phyloP scores from a whole-genome alignment of 2,797 vertebrate species.

The Tamandua tetradactyla region DNA sequence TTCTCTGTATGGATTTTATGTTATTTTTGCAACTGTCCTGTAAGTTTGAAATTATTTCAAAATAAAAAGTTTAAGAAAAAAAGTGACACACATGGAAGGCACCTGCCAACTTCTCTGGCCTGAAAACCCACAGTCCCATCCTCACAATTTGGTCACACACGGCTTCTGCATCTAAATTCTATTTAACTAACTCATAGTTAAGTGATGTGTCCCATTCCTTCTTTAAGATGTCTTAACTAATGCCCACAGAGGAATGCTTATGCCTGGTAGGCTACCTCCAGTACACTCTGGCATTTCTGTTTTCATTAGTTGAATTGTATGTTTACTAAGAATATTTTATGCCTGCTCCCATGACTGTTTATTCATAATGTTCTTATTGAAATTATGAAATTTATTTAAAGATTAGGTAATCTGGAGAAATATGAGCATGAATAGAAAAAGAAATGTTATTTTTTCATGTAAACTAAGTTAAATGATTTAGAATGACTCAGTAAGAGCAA shows the following conservation, averaged over 20 bases:
- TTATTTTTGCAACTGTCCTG: too few relatives aligned
- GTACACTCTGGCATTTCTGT: not conserved
- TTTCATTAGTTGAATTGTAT: not conserved
- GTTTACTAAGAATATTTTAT: not conserved
- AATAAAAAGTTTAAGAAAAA: too few relatives aligned
- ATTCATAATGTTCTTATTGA: not conserved
- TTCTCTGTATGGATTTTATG: too few relatives aligned
- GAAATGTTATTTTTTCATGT: not conserved
- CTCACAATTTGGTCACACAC: not conserved
- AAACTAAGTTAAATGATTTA: slow-evolving; percentile 16
- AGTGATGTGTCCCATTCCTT: not conserved
- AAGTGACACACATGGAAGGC: not conserved
- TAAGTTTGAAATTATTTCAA: too few relatives aligned
- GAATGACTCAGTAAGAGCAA: not conserved
- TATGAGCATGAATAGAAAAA: not conserved
- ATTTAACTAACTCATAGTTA: not conserved
- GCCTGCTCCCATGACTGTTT: not conserved
- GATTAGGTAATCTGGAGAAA: not conserved
- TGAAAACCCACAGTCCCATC: not conserved
- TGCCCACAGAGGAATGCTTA: not conserved
- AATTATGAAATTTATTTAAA: not conserved
- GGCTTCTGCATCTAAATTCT: not conserved
- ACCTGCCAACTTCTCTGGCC: not conserved
- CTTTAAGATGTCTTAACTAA: not conserved
- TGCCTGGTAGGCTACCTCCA: not conserved